phyloP scores from a whole-genome alignment of 2,113 vertebrate genomes.

The Peucedramus taeniatus region DNA sequence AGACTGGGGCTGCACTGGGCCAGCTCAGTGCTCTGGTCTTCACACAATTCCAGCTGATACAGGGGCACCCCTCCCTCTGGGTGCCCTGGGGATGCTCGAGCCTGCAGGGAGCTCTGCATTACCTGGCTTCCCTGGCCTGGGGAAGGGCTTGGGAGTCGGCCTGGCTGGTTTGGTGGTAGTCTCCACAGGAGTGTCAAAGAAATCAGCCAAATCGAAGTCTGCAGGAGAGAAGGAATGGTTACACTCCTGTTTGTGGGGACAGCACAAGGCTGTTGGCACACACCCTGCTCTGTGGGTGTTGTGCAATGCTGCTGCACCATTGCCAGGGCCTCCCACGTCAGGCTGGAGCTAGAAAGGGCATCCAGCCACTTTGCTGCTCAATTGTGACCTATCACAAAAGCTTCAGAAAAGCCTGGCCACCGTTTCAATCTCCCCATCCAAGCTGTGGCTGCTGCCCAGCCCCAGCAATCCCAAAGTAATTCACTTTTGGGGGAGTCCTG shows the following conservation, averaged over 20 bases:
- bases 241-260: background rate
- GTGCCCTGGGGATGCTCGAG: background rate
- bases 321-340: rapidly evolving
- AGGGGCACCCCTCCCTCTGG: rapidly evolving
- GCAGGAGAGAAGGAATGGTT: background rate
- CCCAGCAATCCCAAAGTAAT: background rate
- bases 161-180: conserved; percentile 46
- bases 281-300: rapidly evolving
- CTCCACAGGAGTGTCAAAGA: conserved; percentile 16
- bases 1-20: background rate
- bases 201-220: conserved; percentile 23
- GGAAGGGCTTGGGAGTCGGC: conserved; percentile 10
- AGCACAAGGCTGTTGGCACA: background rate
- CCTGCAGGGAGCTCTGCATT: rapidly evolving
- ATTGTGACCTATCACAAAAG: rapidly evolving
- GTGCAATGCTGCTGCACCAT: rapidly evolving
- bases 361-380: background rate
- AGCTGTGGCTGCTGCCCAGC: background rate
- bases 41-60: background rate
- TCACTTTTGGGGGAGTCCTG: rapidly evolving
- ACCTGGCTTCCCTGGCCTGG: conserved; percentile 45
- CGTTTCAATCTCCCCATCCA: background rate
- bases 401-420: background rate
- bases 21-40: background rate
- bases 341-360: background rate